A percentile compares a stretch with the other conserved stretches of the same genome.
Conservation (phyloP, 2,113 vertebrate species). For the Choloepus hoffmanni region DNA sequence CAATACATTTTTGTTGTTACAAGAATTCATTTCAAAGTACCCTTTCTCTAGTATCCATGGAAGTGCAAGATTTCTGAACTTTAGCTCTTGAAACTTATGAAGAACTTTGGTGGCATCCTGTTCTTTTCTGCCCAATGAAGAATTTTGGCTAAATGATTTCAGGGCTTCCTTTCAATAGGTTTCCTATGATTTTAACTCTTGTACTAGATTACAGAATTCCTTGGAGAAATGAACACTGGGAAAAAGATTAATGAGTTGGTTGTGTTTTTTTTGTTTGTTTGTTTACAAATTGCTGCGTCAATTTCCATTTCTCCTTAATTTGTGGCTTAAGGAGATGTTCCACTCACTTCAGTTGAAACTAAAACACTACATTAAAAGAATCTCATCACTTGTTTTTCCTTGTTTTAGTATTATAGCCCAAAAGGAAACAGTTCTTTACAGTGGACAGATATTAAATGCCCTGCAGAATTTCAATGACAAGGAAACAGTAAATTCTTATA, state of each 20-base stretch:
- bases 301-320: neutral
- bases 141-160: conserved; percentile 36
- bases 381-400: neutral
- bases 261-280: neutral
- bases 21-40: neutral
- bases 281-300: neutral
- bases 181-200: conserved; percentile 34
- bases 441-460: conserved; percentile 45
- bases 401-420: conserved; percentile 9
- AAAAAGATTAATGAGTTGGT: neutral
- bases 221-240: neutral
- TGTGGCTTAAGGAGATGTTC: neutral
- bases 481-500: conserved; percentile 35
- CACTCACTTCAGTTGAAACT: neutral
- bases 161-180: neutral
- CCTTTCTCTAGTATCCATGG: neutral
- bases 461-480: conserved; percentile 60
- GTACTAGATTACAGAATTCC: neutral
- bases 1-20: conserved; percentile 41
- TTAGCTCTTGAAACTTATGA: neutral
- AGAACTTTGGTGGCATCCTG: neutral
- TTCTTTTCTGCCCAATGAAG: neutral
- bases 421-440: neutral
- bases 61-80: neutral
- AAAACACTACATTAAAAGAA: neutral